Evolutionary conservation across 2,888 invertebrate genomes (phyloP).

Genomic region (Lochmaea capreae): DNA sequence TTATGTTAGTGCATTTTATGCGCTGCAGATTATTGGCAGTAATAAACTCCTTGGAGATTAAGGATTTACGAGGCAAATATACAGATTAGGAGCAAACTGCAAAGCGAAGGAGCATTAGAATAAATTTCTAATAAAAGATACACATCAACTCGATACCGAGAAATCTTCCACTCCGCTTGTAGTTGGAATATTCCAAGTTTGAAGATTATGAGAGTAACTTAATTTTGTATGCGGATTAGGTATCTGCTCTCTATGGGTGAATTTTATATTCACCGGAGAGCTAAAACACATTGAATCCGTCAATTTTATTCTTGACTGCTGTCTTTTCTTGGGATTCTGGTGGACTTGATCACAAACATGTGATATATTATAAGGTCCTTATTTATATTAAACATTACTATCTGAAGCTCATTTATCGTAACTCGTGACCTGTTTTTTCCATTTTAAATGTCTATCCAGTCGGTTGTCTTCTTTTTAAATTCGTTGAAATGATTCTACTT

Average conservation of each 20-base stretch:
- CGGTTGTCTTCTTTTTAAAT: no score
- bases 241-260: neutral
- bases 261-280: no score
- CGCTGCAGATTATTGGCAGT: neutral
- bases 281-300: no score
- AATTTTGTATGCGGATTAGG: neutral
- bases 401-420: no score
- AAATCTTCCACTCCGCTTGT: slow-evolving; percentile 17
- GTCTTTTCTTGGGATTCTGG: no score
- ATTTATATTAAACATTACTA: no score
- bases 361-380: no score
- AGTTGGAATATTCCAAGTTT: neutral
- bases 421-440: no score
- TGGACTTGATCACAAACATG: no score
- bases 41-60: neutral
- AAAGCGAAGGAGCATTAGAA: slow-evolving; percentile 15
- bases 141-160: slow-evolving; percentile 13
- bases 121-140: slow-evolving; percentile 20
- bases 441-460: no score
- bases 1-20: neutral
- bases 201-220: neutral
- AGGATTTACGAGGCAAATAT: slow-evolving; percentile 14
- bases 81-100: slow-evolving; percentile 20
- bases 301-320: no score
- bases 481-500: no score